A percentile compares a stretch with the other conserved stretches of the same genome.
These are phyloP conservation scores for Babylonia areolata DNA, from an alignment of 1,140 invertebrate genomes.

Conservation along the genomic window DNA sequence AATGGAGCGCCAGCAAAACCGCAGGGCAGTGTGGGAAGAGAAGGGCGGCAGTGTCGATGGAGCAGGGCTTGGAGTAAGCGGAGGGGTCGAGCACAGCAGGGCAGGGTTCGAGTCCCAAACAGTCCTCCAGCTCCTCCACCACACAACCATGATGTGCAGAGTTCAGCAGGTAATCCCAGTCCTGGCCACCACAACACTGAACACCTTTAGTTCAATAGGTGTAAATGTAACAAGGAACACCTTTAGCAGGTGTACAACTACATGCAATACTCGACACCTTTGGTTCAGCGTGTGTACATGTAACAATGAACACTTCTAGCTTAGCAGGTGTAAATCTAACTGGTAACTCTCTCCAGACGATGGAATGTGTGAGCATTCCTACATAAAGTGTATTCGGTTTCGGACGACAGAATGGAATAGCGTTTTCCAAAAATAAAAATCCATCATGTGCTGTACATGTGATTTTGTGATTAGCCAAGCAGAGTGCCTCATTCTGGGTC, in stretches of 20 bases:
- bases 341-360: too few species aligned
- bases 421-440: too few species aligned
- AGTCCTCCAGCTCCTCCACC: constrained; percentile 35
- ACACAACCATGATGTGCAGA: constrained; percentile 78
- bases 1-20: constrained; percentile 88
- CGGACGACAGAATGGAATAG: too few species aligned
- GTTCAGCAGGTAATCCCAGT: constrained; percentile 86
- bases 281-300: neutral
- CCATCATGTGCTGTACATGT: too few species aligned
- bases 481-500: too few species aligned
- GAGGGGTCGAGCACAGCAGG: constrained; percentile 54
- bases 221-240: constrained; percentile 5
- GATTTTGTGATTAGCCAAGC: too few species aligned
- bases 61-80: constrained; percentile 71
- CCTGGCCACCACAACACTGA: constrained; percentile 74
- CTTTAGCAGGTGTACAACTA: constrained; percentile 78
- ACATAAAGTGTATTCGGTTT: too few species aligned
- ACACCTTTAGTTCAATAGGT: neutral
- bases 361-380: too few species aligned
- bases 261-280: constrained; percentile 17
- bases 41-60: constrained; percentile 82
- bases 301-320: neutral
- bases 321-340: too few species aligned
- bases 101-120: constrained; percentile 70
- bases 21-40: constrained; percentile 86